phyloP scores from a whole-genome alignment of 2,797 vertebrate genomes.

The Sebastes steindachneri region DNA sequence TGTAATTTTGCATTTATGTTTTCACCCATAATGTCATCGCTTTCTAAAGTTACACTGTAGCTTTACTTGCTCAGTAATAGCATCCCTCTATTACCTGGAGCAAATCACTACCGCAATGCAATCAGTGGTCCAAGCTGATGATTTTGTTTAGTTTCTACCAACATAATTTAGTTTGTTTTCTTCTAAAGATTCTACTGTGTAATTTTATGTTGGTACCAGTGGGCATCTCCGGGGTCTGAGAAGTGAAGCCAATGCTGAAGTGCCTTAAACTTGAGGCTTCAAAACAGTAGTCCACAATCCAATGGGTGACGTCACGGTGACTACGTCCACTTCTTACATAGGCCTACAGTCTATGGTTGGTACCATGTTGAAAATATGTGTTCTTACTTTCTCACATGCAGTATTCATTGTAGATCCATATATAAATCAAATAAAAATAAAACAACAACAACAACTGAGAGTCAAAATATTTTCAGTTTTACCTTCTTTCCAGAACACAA shows the following conservation, averaged over 20 bases:
- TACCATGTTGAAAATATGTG: not conserved
- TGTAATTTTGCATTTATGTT: conserved; percentile 17
- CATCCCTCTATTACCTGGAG: not conserved
- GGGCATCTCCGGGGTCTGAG: no score
- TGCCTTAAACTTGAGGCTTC: no score
- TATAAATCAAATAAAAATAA: not conserved
- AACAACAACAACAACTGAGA: not conserved
- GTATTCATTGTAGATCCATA: not conserved
- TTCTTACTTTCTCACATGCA: not conserved
- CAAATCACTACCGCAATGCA: not conserved
- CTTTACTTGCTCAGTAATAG: not conserved
- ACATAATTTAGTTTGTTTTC: not conserved
- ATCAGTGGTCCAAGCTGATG: not conserved
- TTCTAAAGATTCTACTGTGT: not conserved
- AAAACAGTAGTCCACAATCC: no score
- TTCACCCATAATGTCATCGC: not conserved
- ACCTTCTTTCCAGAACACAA: not conserved
- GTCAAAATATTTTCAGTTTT: not conserved
- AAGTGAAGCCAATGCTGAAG: no score
- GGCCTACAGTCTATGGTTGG: no score
- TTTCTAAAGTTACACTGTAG: not conserved
- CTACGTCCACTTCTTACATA: no score
- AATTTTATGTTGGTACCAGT: not conserved
- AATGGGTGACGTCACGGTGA: no score
- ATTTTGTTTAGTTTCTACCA: not conserved